Evolutionary conservation across 2,888 invertebrate genomes (phyloP), one percentile per base, ranked within the genome.

Genomic region (Oligia latruncula): DNA sequence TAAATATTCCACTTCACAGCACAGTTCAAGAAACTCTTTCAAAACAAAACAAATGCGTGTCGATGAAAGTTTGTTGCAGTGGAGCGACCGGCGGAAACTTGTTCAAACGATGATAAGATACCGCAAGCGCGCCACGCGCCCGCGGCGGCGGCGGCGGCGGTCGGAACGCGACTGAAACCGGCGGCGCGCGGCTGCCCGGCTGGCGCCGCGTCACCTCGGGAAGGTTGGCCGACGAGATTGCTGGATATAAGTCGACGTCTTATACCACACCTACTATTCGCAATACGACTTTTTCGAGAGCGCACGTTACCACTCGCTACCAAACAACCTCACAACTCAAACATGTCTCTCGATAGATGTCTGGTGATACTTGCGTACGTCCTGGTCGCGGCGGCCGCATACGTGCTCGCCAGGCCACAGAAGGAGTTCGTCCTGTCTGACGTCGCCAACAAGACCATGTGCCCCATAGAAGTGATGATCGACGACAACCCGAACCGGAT

Each of bases 401-500:
- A 85, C 80, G 89, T 88, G 79, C 86, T 90, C 74, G 79, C 88
- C 74, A 80, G 87, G 74, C 87, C 88, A 55, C 84, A 91, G 74
- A 91, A 91, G 84, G 90, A 90, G 84, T 90, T 95, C 85, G 90
- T 92, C 75, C 92, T 96, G 76, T 78, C 88, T 35, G 92, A 92
- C 35, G 94, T 93, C 77, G 89, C 93, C 76, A 94, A 95, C 92
- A 92, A 92, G 78, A 95, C 96, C 65, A 94, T 95, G 90, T 96
- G 96, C 90, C 96, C 96, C 67, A 95, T 95, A 89, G 82, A 87
- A 76, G 92, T 95, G 86, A 89, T 88, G 62, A 90, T 93, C 71
- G 92, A 96, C 93, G 91, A 92, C 74, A 89, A 95, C 88, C 87
- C 88, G 60, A 81, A 92, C 3, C 94, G 96, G 40, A 89, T 96